Conservation (phyloP, 2,113 vertebrate species). For the Ceyx cyanopectus region DNA sequence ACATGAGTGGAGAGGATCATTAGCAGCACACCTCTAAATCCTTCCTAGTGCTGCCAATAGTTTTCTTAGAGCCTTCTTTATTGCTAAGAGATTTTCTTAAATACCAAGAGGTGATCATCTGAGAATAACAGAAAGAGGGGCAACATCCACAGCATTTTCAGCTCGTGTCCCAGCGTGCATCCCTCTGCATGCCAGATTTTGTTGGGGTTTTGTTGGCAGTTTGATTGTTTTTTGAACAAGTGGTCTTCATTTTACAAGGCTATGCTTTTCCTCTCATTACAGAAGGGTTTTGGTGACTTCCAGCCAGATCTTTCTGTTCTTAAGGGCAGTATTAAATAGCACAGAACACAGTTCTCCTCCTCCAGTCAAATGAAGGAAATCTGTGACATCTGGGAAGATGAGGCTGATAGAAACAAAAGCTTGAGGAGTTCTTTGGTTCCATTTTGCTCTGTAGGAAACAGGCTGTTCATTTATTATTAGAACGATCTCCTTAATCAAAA, state of each 20-base stretch:
- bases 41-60: not conserved
- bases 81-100: not conserved
- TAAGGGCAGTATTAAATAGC: not conserved
- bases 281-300: not conserved
- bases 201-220: not conserved
- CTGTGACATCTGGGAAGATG: not conserved
- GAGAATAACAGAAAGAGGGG: not conserved
- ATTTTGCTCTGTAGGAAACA: constrained; percentile 24
- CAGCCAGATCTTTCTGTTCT: not conserved
- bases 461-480: constrained; percentile 57
- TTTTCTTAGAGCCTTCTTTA: not conserved
- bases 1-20: not conserved
- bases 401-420: not conserved
- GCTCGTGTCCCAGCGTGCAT: not conserved
- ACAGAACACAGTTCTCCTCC: not conserved
- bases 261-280: not conserved
- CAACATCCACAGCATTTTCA: not conserved
- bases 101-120: not conserved
- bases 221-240: not conserved
- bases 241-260: not conserved
- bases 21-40: not conserved
- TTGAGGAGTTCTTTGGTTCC: constrained; percentile 21
- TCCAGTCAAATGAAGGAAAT: not conserved
- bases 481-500: constrained; percentile 52
- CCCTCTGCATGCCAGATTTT: not conserved